Evolutionary conservation across 2,113 vertebrate genomes (phyloP).

Genomic region (Rana temporaria): DNA sequence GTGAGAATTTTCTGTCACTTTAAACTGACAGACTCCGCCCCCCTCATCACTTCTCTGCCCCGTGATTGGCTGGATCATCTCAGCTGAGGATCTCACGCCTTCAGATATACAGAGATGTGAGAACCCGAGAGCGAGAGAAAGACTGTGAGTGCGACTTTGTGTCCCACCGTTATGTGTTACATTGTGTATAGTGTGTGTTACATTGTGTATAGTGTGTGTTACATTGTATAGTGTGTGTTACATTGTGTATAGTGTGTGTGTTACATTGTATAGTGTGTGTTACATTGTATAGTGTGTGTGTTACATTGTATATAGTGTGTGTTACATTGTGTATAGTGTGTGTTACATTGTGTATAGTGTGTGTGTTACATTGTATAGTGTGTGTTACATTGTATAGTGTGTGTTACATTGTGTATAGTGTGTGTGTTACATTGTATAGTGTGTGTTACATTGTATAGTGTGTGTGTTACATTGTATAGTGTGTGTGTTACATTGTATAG

Average conservation of each 20-base stretch:
- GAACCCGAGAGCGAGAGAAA: neutral
- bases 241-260: neutral
- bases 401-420: neutral
- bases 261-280: neutral
- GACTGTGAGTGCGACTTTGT: neutral
- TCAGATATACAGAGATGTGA: neutral
- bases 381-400: neutral
- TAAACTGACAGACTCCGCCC: neutral
- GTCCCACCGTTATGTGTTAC: neutral
- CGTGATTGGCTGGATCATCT: neutral
- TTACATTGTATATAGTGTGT: neutral
- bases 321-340: no score
- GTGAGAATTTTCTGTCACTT: no score
- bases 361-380: neutral
- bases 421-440: neutral
- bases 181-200: no score
- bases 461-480: neutral
- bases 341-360: neutral
- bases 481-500: neutral
- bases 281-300: no score
- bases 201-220: neutral
- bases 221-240: neutral
- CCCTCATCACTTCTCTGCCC: neutral
- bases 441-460: neutral
- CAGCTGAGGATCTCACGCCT: neutral